phyloP scores from a whole-genome alignment of 2,113 vertebrate species.

The Psittacus erithacus region DNA sequence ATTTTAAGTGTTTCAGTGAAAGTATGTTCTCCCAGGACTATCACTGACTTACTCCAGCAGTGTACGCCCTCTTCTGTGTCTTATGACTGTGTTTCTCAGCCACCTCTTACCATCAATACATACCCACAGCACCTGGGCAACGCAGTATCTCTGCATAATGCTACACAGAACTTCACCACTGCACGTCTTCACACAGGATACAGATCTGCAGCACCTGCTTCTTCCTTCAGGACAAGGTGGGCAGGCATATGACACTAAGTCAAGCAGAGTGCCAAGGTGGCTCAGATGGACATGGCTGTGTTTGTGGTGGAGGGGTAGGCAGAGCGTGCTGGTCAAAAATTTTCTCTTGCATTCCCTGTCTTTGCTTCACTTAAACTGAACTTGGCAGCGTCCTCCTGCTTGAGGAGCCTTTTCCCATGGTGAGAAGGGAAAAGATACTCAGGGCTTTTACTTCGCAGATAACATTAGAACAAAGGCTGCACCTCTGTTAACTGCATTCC shows the following conservation, averaged over 20 bases:
- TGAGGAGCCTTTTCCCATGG: background rate
- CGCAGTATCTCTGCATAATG: background rate
- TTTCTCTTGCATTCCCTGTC: background rate
- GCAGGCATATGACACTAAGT: background rate
- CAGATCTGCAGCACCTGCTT: background rate
- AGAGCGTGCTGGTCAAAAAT: accelerated
- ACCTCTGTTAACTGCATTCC: background rate
- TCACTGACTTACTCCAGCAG: background rate
- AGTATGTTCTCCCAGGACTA: background rate
- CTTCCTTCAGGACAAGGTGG: accelerated
- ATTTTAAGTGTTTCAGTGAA: background rate
- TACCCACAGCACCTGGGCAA: background rate
- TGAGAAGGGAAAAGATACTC: background rate
- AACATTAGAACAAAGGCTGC: background rate
- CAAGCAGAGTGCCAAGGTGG: background rate
- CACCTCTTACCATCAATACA: too few species aligned
- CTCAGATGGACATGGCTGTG: background rate
- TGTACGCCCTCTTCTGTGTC: background rate
- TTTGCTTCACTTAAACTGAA: background rate
- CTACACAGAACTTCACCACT: accelerated
- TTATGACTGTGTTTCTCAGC: background rate
- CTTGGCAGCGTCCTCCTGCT: background rate
- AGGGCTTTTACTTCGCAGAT: background rate
- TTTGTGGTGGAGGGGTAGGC: too few species aligned
- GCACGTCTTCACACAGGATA: accelerated